Percentiles rank a stretch among this genome's conserved stretches.
phyloP scores from a whole-genome alignment of 2,888 invertebrate genomes.

The Matsumyia berberina region DNA sequence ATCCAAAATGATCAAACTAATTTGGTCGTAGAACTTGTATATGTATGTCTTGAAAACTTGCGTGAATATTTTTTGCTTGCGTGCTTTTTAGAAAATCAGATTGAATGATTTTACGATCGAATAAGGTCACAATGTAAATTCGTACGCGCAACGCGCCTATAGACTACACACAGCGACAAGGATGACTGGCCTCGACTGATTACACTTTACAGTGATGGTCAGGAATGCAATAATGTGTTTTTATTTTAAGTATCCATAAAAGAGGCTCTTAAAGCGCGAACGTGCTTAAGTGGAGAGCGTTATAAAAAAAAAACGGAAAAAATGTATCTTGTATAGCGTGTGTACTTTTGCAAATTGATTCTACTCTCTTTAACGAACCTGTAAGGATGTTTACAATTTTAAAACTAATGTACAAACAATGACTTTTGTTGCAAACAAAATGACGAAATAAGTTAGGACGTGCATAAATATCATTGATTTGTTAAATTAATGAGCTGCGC shows the following conservation, averaged over 20 bases:
- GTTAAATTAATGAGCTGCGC: no score
- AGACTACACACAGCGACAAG: background rate
- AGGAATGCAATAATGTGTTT: slow-evolving; percentile 26
- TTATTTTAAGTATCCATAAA: slow-evolving; percentile 48
- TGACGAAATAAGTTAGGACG: no score
- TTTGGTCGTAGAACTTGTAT: background rate
- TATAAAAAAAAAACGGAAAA: background rate
- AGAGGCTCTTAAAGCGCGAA: slow-evolving; percentile 24
- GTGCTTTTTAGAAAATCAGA: slow-evolving; percentile 18
- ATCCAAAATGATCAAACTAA: background rate
- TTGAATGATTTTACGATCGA: slow-evolving; percentile 40
- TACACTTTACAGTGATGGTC: slow-evolving; percentile 10
- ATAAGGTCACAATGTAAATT: slow-evolving; percentile 34
- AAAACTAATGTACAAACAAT: background rate
- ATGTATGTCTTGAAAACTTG: slow-evolving; percentile 9
- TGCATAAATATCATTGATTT: no score
- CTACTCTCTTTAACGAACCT: background rate
- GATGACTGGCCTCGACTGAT: slow-evolving; percentile 19
- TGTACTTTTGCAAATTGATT: slow-evolving; percentile 20
- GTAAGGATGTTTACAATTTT: background rate
- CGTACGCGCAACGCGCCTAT: background rate
- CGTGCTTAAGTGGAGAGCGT: slow-evolving; percentile 15
- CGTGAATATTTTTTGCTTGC: slow-evolving; percentile 13
- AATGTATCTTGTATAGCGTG: background rate
- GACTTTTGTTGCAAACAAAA: no score